phyloP scores from a whole-genome alignment of 1,140 invertebrate species.

The Trissolcus basalis region DNA sequence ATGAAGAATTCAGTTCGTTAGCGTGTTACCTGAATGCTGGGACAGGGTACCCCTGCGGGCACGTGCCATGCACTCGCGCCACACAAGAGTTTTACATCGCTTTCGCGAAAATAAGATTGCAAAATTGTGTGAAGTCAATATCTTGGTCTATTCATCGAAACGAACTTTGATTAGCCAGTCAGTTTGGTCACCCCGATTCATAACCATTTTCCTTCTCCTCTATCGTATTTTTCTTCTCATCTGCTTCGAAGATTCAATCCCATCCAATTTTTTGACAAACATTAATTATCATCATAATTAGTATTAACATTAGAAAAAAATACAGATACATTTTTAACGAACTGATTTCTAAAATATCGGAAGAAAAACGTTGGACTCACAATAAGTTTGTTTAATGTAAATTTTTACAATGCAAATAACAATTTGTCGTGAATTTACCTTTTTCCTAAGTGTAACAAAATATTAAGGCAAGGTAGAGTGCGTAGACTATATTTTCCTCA shows the following conservation, averaged over 20 bases:
- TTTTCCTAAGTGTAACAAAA: no score
- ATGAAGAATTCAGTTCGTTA: slow-evolving; percentile 69
- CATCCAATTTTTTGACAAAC: slow-evolving; percentile 32
- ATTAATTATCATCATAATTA: no score
- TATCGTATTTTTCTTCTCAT: slow-evolving; percentile 46
- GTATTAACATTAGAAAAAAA: no score
- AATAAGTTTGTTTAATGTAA: no score
- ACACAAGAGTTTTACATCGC: slow-evolving; percentile 61
- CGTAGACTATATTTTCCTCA: no score
- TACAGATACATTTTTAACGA: no score
- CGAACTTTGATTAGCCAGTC: slow-evolving; percentile 44
- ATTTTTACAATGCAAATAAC: no score
- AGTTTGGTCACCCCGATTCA: slow-evolving; percentile 46
- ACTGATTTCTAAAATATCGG: no score
- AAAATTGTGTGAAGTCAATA: slow-evolving; percentile 51
- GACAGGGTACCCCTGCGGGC: slow-evolving; percentile 95
- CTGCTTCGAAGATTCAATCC: slow-evolving; percentile 46
- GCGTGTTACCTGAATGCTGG: slow-evolving; percentile 94
- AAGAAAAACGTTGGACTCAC: no score
- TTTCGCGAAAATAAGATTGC: slow-evolving; percentile 43
- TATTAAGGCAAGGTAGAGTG: no score
- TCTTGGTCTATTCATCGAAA: slow-evolving; percentile 55
- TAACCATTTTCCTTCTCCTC: slow-evolving; percentile 41
- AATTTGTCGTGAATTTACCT: no score
- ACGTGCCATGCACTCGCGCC: slow-evolving; percentile 72